Conservation (phyloP, 2,797 vertebrate species). For the Lacerta bilineata region DNA sequence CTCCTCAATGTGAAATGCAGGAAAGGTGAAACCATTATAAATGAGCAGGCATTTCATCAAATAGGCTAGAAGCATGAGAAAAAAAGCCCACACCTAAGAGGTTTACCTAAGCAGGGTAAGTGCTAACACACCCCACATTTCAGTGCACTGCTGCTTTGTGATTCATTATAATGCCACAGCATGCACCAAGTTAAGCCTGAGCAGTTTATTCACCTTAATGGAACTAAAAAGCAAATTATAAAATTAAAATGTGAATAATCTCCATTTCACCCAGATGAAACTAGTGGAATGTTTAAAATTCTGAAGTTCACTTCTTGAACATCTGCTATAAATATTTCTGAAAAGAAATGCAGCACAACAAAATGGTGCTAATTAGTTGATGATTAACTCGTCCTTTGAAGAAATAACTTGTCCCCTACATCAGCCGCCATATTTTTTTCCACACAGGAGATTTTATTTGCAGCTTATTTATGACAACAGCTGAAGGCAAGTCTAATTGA, state of each 20-base stretch:
- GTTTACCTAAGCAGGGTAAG: not conserved
- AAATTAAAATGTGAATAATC: not conserved
- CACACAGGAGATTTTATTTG: not conserved
- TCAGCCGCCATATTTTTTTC: not conserved
- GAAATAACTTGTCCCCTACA: not conserved
- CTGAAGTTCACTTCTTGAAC: not conserved
- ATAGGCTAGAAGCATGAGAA: not conserved
- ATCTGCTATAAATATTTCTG: not conserved
- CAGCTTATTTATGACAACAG: not conserved
- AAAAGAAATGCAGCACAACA: rapidly evolving
- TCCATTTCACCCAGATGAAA: not conserved
- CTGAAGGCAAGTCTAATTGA: not conserved
- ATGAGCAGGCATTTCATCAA: not conserved
- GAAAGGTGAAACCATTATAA: not conserved
- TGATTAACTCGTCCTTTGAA: not conserved
- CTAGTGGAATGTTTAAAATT: rapidly evolving
- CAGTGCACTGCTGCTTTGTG: not conserved
- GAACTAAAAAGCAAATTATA: constrained; percentile 7
- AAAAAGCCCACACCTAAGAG: not conserved
- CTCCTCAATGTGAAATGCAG: not conserved
- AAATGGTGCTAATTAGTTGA: rapidly evolving
- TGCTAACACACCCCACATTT: not conserved
- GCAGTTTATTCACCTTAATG: not conserved
- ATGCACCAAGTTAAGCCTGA: not conserved
- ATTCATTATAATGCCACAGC: not conserved